Percentiles rank a stretch among this genome's conserved stretches.
These are phyloP conservation scores for Mactromeris polynyma DNA, from an alignment of 2,888 invertebrate genomes.

Conservation along the genomic window DNA sequence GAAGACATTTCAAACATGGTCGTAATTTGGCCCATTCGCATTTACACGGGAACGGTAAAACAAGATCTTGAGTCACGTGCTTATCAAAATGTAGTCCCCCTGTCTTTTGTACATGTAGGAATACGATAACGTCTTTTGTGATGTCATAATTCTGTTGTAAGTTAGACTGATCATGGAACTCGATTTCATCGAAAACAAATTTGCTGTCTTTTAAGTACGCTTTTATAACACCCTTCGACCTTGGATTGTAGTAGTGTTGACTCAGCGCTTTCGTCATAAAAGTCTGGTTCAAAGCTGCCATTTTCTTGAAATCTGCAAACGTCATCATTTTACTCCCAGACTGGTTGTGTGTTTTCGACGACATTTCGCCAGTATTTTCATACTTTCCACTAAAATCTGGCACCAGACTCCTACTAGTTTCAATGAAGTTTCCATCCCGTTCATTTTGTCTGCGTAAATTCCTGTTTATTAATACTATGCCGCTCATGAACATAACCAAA, in stretches of 20 bases:
- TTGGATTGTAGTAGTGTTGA: not conserved
- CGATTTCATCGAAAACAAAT: not conserved
- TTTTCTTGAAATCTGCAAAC: not conserved
- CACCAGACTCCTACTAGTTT: too few relatives aligned
- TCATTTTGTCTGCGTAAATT: too few relatives aligned
- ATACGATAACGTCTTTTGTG: not conserved
- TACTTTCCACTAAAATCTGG: too few relatives aligned
- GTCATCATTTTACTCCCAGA: not conserved
- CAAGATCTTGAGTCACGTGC: not conserved
- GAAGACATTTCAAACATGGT: not conserved
- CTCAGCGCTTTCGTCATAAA: not conserved
- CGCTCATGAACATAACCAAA: too few relatives aligned
- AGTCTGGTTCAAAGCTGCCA: not conserved
- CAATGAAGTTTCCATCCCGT: too few relatives aligned
- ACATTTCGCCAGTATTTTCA: too few relatives aligned
- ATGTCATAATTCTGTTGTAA: not conserved
- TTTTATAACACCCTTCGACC: not conserved
- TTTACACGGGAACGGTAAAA: not conserved
- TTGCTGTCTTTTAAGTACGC: not conserved
- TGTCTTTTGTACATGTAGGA: slow-evolving; percentile 13
- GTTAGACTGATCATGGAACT: not conserved
- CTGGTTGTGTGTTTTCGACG: too few relatives aligned
- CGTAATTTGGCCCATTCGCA: too few relatives aligned
- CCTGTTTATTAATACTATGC: too few relatives aligned
- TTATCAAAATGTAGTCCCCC: not conserved